Evolutionary conservation across 2,888 invertebrate species (phyloP), one percentile per base, ranked within the genome.

Genomic region (Lycia hirtaria): DNA sequence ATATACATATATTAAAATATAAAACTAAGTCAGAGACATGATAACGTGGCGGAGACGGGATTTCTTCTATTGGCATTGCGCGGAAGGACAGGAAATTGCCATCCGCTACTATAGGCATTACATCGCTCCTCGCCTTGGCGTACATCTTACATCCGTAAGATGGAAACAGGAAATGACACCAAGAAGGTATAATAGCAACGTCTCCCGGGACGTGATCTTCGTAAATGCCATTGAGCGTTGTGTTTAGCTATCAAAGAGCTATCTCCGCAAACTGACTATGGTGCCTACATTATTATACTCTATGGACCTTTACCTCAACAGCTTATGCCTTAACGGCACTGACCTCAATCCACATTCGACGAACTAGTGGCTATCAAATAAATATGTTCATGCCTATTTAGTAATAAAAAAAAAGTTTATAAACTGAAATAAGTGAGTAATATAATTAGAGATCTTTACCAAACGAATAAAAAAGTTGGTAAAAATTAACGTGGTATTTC

Each of bases 21-120:
- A 32, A 32, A 41, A 22, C 50, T 40, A 15, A 20, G 28, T 54
- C 19, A 33, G 44, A 65, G 68, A 67, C 65, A 68, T 68, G 71
- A 70, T 62, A 49, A 48, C 48, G 49, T 47, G 73, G 69, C 49
- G 51, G 49, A 74, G 68, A 68, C 71, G 69, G 69, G 69, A 66
- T 71, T 73, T 75, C 73, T 76, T 75, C 74, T 77, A 75, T 75
- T 72, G 72, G 60, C 60, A 58, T 40, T 28, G 52, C 30, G 58
- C 68, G 71, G 67, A 69, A 69, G 56, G 59, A 60, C 57, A 69
- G 79, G 82, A 83, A 75, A 81, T 83, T 78, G 75, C 72, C 72
- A 67, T 78, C 81, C 78, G 76, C 72, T 64, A 68, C 64, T 67
- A 66, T 61, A 10, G 12, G 14, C 22, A 20, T 45, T 41, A 41